Conservation (phyloP, 2,113 vertebrate species). For the Myodes glareolus region DNA sequence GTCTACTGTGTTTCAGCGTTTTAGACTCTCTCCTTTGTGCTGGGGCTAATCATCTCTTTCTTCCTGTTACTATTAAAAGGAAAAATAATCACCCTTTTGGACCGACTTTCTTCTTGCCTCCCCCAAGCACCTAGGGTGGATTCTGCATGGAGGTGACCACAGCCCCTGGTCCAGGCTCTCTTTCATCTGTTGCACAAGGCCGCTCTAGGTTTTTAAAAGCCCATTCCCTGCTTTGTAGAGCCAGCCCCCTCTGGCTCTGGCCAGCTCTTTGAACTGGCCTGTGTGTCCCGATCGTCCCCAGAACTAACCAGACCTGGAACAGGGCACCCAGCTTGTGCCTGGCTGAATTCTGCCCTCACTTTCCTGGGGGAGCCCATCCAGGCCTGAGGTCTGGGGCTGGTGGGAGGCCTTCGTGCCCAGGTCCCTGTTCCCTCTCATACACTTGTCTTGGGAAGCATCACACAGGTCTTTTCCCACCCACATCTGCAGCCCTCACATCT, state of each 20-base stretch:
- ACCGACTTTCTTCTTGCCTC: neutral
- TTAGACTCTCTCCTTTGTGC: neutral
- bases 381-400: neutral
- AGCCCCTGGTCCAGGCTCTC: neutral
- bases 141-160: neutral
- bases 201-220: neutral
- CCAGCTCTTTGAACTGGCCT: neutral
- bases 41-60: neutral
- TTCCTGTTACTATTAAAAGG: neutral
- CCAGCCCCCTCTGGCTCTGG: neutral
- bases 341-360: too few relatives aligned
- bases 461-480: slow-evolving; percentile 32
- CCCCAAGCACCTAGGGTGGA: neutral
- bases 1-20: neutral
- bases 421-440: neutral
- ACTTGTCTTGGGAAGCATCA: neutral
- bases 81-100: neutral
- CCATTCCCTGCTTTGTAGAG: neutral
- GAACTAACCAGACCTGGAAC: neutral
- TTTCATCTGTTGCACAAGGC: neutral
- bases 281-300: neutral
- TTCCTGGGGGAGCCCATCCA: neutral
- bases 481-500: slow-evolving; percentile 38
- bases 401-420: neutral
- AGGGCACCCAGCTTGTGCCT: neutral